phyloP scores from a whole-genome alignment of 1,140 invertebrate genomes.

The Camponotus floridanus region DNA sequence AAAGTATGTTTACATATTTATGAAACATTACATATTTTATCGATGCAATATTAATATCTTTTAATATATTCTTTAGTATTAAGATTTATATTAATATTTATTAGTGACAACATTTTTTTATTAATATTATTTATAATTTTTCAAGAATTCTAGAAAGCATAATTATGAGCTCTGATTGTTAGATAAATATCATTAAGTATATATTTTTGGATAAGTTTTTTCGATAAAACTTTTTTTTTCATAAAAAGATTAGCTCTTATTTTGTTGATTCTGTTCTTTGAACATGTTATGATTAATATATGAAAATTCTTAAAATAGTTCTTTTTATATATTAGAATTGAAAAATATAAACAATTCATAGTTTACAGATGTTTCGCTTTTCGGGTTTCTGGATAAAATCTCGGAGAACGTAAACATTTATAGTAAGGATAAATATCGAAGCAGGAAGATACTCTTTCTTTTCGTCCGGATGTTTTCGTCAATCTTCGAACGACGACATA shows the following conservation, averaged over 20 bases:
- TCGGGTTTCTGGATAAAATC: slow-evolving; percentile 57
- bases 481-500: neutral
- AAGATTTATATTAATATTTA: neutral
- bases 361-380: slow-evolving; percentile 31
- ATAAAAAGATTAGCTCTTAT: neutral
- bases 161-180: neutral
- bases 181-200: too few relatives aligned
- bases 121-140: slow-evolving; percentile 3
- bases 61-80: neutral
- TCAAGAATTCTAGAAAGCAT: neutral
- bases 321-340: neutral
- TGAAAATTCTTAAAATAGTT: neutral
- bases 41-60: neutral
- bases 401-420: slow-evolving; percentile 36
- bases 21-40: neutral
- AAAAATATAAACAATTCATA: slow-evolving; percentile 21
- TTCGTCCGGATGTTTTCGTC: slow-evolving; percentile 59
- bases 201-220: too few relatives aligned
- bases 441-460: neutral
- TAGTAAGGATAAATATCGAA: slow-evolving; percentile 26
- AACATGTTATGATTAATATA: neutral
- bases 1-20: slow-evolving; percentile 4
- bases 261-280: neutral
- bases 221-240: neutral
- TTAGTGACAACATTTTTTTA: neutral